Evolutionary conservation across 2,797 vertebrate species (phyloP), one percentile per base, ranked within the genome.

Genomic region (Otolemur crassicaudatus): DNA sequence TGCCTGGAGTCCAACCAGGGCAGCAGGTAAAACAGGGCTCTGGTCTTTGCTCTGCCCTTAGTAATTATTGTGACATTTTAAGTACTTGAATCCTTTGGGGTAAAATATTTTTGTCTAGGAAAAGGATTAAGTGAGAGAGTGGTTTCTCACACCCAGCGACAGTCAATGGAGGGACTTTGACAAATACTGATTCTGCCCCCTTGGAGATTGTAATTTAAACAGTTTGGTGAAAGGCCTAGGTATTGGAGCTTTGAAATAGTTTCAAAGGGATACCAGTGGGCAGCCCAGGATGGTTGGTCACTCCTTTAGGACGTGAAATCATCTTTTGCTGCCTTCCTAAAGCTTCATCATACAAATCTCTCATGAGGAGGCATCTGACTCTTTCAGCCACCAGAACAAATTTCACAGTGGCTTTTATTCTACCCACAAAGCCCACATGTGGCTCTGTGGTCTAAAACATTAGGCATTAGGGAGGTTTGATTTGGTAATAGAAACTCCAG

Each of bases 351-450:
- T 31, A 49, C n/a, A 86, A 27, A 69, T 27, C n/a, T 61, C 72
- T 4, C 11, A 12, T 29, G 53, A 56, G 7, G 4, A 23, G 17
- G 40, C 5, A 10, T 27, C 1, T 1, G 72, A 49, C 72, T 53
- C 25, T 60, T 2, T 4, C 61, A 53, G 67, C 31, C 20, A n/a
- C 46, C 31, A 23, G 43, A 23, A 31, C 29, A 76, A 20, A 58
- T 60, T 92, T 70, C 16, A 3, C 1, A 3, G 60, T 56, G 82
- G 17, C 80, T 94, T 96, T 92, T 90, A 29, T 75, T 95, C 14
- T 81, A 58, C 73, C 46, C 46, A 46, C 29, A 58, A 29, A 90
- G 17, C 20, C 49, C 17, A 25, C 1, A 3, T 63, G 34, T 83
- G 56, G 8, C 11, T 37, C 8, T 40, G 8, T 16, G 31, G 19